Evolutionary conservation across 2,888 invertebrate genomes (phyloP), one percentile per base, ranked within the genome.

Genomic region (Sesia apiformis): DNA sequence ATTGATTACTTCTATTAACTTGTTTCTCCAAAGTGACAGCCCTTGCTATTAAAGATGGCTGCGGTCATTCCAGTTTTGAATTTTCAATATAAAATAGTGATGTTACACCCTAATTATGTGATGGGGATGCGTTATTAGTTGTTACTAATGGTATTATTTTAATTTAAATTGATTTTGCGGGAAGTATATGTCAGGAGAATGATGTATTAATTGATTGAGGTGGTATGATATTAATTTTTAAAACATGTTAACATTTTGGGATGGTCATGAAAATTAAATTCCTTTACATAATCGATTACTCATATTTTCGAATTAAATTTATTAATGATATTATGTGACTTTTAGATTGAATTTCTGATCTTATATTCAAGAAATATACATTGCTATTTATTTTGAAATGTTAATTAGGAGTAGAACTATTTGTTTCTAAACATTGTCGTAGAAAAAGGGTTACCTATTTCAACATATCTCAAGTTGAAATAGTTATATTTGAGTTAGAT

Each of bases 1-100:
- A 81, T 81, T 84, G 79, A 81, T 80, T 78, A 74, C 61, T 70
- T 74, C 76, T 77, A 81, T 81, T 81, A 80, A 74, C 74, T 76
- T 75, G 76, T 82, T 79, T 68, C 69, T 68, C 57, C 57, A 66
- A 69, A 72, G 72, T 79, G 81, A 78, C 81, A 78, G 78, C 74
- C 62, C 65, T 67, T 64, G 68, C 67, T 68, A 75, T 77, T 76
- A 75, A 67, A 67, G 66, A 67, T 63, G 67, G 65, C 63, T 57
- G 65, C 60, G 58, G 57, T 68, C 58, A 65, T 58, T 60, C 58
- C 58, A 59, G 55, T 54, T 59, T 60, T 60, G 63, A 63, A 64
- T 64, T 64, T 56, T 57, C 51, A 38, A 54, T 55, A 49, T 40
- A n/a, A 57, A 56, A 60, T 57, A 59, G 55, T 58, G 55, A 54